Evolutionary conservation across 1,140 invertebrate genomes (phyloP), one percentile per base, ranked within the genome.

Genomic region (Neodiprion lecontei): DNA sequence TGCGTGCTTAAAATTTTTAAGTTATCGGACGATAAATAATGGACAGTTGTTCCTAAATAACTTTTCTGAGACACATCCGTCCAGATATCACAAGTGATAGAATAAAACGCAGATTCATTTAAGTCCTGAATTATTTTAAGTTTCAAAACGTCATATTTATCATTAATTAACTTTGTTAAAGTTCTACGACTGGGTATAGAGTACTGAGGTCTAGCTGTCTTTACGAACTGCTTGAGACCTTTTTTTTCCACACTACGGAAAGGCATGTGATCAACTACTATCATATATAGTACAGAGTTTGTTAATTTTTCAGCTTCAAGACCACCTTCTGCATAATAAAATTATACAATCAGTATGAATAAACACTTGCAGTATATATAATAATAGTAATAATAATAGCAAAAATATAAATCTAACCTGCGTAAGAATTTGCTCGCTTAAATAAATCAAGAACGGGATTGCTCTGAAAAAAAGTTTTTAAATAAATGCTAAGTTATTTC

Each of bases 161-260:
- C 72, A 47, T 68, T 65, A 23, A 73, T 40, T 21, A 73, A 67
- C 48, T 23, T 40, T 8, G 72, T 73, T 5, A 73, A 68, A 7
- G 65, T 73, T n/a, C 74, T 77, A 65, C 80, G 75, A 47, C 79
- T 80, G 28, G 83, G 81, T 1, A 83, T 72, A 71, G 78, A 77
- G 73, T 84, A 86, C 68, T 78, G 72, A 49, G 82, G 81, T 40
- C 48, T 65, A 66, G 73, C 72, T 50, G 72, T 75, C 79, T 81
- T 82, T 75, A 84, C 79, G 66, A 84, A 77, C 49, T 70, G 71
- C 77, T 72, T 72, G 70, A 83, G 85, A 23, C 80, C 82, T 75
- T 79, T 79, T 76, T 83, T 83, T 79, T 84, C 80, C 14, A 83
- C 82, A 10, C 79, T 79, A n/a, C 77, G 77, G 28, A 84, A 75